phyloP scores from a whole-genome alignment of 2,797 vertebrate species.

The Tokudaia muenninki region DNA sequence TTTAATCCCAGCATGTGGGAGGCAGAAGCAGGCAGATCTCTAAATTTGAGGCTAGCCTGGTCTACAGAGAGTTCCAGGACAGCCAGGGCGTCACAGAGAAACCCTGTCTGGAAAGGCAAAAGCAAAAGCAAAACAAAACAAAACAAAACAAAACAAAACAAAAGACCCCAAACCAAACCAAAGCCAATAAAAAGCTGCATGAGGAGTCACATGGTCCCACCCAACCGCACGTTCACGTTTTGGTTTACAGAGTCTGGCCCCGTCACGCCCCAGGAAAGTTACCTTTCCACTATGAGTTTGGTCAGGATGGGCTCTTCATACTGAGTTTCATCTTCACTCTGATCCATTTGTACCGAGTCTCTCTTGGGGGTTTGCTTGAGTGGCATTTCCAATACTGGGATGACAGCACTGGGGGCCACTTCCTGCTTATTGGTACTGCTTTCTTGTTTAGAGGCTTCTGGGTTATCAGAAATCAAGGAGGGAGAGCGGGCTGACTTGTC shows the following conservation, averaged over 20 bases:
- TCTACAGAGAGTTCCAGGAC: background rate
- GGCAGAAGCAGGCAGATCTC: background rate
- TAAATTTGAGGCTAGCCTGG: background rate
- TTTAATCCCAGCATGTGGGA: background rate
- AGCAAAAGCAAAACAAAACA: background rate
- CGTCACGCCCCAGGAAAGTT: background rate
- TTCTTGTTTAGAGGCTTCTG: conserved; percentile 67
- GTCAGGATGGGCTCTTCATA: conserved; percentile 84
- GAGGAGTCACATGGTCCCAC: background rate
- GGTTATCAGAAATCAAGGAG: conserved; percentile 42
- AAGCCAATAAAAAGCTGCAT: no score
- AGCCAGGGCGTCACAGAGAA: background rate
- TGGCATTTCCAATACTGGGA: background rate
- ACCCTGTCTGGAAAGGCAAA: background rate
- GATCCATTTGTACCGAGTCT: background rate
- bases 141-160: no score
- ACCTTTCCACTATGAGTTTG: conserved; percentile 91
- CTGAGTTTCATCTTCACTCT: background rate
- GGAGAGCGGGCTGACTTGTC: conserved; percentile 75
- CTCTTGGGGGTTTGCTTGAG: background rate
- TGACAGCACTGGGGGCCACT: accelerated
- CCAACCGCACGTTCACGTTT: background rate
- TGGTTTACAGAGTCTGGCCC: background rate
- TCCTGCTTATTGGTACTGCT: background rate
- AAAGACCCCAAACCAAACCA: background rate